phyloP scores from a whole-genome alignment of 2,113 vertebrate species.

The Hylia prasina region DNA sequence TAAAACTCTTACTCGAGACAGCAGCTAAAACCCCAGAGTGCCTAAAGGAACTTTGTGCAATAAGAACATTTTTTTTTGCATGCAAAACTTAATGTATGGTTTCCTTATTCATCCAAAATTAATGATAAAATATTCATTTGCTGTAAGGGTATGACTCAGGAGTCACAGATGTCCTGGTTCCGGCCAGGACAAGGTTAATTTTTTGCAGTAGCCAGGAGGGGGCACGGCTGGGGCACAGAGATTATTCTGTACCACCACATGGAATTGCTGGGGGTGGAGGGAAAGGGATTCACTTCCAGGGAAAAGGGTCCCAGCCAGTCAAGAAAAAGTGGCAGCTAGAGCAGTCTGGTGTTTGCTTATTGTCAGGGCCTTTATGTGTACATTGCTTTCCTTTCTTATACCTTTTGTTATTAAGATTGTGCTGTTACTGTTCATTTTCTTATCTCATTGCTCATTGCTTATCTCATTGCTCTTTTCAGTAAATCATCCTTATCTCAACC shows the following conservation, averaged over 20 bases:
- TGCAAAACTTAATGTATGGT: background rate
- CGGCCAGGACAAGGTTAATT: background rate
- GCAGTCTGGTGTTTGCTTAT: background rate
- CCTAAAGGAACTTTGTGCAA: background rate
- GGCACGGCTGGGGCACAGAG: fast-evolving
- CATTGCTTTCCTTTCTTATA: background rate
- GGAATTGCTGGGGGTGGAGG: background rate
- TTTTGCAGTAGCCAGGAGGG: background rate
- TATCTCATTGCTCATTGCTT: background rate
- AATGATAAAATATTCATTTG: background rate
- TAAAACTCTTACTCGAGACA: background rate
- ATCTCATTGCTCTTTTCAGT: background rate
- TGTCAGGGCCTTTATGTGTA: background rate
- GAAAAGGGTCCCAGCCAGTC: fast-evolving
- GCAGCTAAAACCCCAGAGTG: background rate
- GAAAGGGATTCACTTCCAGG: fast-evolving
- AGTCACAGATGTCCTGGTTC: background rate
- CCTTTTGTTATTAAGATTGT: background rate
- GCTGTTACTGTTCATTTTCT: background rate
- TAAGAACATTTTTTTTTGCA: background rate
- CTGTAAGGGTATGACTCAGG: background rate
- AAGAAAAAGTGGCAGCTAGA: background rate
- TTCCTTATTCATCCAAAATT: background rate
- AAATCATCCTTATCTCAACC: background rate
- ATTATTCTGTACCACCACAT: background rate